Evolutionary conservation across 2,888 invertebrate genomes (phyloP), one percentile per base, ranked within the genome.

Genomic region (Drosophila crucigera): DNA sequence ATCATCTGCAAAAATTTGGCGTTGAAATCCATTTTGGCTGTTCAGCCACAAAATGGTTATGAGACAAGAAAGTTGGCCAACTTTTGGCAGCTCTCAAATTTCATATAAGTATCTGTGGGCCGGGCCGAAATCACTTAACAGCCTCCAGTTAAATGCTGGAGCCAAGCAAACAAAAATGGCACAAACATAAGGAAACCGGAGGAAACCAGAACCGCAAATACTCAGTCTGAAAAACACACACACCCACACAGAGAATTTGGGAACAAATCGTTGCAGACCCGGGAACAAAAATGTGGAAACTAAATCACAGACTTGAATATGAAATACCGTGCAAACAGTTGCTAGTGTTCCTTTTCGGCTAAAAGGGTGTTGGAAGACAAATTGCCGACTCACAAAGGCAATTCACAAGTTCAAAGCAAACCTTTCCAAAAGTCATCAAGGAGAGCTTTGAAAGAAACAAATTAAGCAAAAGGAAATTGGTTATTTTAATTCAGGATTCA

Each of bases 121-220:
- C 6, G 14, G 11, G 43, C 50, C 16, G 11, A 78, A 83, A 76
- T 86, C 76, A 81, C 84, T 86, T 70, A 84, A 70, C 71, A 35
- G 70, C 47, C 73, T 59, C 41, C 52, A 11, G 52, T 43, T 33
- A 55, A 53, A 52, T 68, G 62, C 72, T 54, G 67, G 53, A 65
- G 67, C 55, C 41, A 47, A 66, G 56, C 54, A 50, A 68, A 68
- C 59, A 77, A 66, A 37, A 65, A 62, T 22, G 50, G 53, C 10
- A 47, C 41, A 52, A 72, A 56, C 47, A 76, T 30, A 53, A 19
- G 39, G 54, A 56, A 53, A 37, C 31, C 43, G 22, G 9, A 52
- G 54, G 55, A 68, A 70, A n/a, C 65, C 50, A 54, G 63, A 80
- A 68, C 58, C 70, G 33, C 65, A 73, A 77, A 77, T 63, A 62